Base-by-base conservation (phyloP, 2,113 vertebrate species). In the Burhinus bistriatus region DNA sequence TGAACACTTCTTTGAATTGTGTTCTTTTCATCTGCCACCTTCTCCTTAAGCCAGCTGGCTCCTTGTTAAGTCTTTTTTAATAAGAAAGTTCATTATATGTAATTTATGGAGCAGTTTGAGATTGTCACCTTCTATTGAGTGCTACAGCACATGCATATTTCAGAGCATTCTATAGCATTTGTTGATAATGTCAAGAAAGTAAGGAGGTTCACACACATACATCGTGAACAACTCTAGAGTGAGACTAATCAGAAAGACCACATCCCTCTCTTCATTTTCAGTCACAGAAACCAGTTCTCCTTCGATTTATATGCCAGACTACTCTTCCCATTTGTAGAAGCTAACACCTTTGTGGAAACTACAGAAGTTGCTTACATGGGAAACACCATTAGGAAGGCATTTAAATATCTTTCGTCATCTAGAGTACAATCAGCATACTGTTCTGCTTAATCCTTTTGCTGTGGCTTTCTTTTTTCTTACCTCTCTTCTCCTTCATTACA, bases 1-100 rank as follows among this genome's bases (percentile, higher is more conserved):
- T 90, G 96, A 97, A 97, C 84, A 90, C 79, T 94, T 91, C 70
- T 97, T 93, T 91, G 91, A 95, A 95, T 97, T 96, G 94, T 94
- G 94, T 49, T 95, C 92, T 96, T 92, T 95, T 97, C 84, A 95
- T 96, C 91, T 93, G 93, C 51, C 87, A 94, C 84, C 51, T 96
- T 97, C 82, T 97, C 91, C 84, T 89, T 87, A 77, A 93, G 78
- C 89, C 94, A 95, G 82, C 91, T 96, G 96, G 94, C 89, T 95
- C 75, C 89, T 93, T 96, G 93, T 96, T 91, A 96, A 90, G 64
- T 55, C 71, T 88, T 95, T 95, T 84, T 92, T 81, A 95, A 94
- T 84, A 95, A 68, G 64, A 89, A 96, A 96, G 83, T 91, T 90
- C 86, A 95, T 95, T 89, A 87, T 86, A 84, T 29, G 76, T 61